A percentile compares a stretch with the other conserved stretches of the same genome.
phyloP scores from a whole-genome alignment of 2,888 invertebrate species.

The Graphium colonna region DNA sequence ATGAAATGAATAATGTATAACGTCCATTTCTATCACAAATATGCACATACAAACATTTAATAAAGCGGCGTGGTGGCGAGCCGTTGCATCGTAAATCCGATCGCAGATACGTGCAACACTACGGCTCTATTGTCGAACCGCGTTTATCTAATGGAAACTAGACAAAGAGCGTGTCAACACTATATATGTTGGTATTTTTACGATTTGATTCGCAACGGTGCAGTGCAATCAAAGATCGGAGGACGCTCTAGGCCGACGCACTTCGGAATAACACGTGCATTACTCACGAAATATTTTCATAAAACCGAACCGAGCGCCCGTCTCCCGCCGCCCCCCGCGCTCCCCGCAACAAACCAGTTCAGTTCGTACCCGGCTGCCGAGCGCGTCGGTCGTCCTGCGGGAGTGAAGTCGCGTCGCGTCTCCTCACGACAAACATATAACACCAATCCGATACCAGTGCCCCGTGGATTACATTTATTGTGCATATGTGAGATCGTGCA shows the following conservation, averaged over 20 bases:
- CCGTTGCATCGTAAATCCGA: conserved; percentile 57
- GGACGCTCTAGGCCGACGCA: conserved; percentile 76
- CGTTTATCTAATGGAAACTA: conserved; percentile 47
- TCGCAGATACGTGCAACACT: conserved; percentile 53
- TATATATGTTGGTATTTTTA: conserved; percentile 26
- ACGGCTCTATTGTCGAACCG: conserved; percentile 35
- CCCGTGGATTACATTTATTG: conserved; percentile 67
- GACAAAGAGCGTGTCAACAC: conserved; percentile 51
- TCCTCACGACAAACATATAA: conserved; percentile 71
- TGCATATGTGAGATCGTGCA: conserved; percentile 73
- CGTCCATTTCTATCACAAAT: neutral
- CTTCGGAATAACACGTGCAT: conserved; percentile 78
- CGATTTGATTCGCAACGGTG: conserved; percentile 19
- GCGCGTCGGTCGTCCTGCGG: conserved; percentile 58
- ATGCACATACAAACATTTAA: conserved; percentile 16
- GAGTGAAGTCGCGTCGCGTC: conserved; percentile 49
- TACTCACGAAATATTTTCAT: conserved; percentile 81
- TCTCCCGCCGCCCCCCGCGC: conserved; percentile 51
- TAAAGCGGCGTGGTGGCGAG: conserved; percentile 27
- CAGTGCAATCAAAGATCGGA: conserved; percentile 49
- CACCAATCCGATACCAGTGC: conserved; percentile 71
- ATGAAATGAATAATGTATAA: too few species aligned
- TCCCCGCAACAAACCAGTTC: conserved; percentile 69
- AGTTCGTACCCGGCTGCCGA: conserved; percentile 75
- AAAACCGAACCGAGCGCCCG: conserved; percentile 76